Percentiles rank a stretch among this genome's conserved stretches.
Conservation (phyloP, 2,113 vertebrate genomes). For the Callithrix jacchus region DNA sequence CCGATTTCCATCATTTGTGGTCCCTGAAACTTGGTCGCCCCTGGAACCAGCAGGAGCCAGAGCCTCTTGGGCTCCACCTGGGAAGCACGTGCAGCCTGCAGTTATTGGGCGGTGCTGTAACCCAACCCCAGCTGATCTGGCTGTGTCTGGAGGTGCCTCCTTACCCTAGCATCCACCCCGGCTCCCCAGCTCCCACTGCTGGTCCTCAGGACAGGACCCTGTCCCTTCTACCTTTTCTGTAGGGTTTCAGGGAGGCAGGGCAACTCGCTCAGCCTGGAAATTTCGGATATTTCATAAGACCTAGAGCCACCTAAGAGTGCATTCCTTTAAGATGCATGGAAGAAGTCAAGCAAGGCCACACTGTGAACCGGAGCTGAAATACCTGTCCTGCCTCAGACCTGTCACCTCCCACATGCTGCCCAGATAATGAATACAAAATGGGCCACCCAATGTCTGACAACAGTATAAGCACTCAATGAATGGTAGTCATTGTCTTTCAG, state of each 20-base stretch:
- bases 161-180: neutral
- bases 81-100: neutral
- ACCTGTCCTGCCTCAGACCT: neutral
- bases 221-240: neutral
- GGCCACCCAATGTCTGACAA: neutral
- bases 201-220: neutral
- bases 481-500: neutral
- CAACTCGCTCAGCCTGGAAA: neutral
- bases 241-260: neutral
- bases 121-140: neutral
- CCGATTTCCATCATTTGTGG: neutral
- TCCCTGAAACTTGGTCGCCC: neutral
- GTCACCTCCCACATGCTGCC: neutral
- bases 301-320: neutral
- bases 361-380: neutral
- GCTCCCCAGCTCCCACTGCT: neutral
- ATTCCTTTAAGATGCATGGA: neutral
- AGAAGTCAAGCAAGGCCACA: neutral
- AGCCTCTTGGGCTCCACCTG: neutral
- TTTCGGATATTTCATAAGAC: neutral
- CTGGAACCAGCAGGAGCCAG: neutral
- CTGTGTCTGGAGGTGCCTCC: neutral
- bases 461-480: neutral
- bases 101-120: neutral
- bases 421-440: accelerated